Base-by-base conservation (phyloP, 2,797 vertebrate species). In the Melanogrammus aeglefinus region DNA sequence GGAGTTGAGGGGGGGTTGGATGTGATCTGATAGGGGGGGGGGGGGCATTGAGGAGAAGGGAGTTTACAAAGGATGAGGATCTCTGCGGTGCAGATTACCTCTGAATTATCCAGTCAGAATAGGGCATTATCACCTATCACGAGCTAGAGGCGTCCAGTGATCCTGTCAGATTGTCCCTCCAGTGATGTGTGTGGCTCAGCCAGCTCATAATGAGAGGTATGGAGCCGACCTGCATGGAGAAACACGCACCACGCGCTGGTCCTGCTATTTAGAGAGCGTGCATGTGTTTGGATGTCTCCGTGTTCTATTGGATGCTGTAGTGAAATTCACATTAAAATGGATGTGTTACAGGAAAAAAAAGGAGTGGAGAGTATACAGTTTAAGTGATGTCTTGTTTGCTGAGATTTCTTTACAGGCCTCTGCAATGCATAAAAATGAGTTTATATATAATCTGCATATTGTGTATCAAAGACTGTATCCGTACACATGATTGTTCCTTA, bases 41-140 rank as follows among this genome's bases (percentile, higher is more conserved):
- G 79, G 80, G 82, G 38, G 6, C 38, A 39, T 36, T 57, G 35
- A 12, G 16, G 57, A 21, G 57, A n/a, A 13, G 13, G 38, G 73
- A 63, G 66, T 6, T 18, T 69, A 76, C 83, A 81, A 82, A 21
- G 88, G 88, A 92, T 90, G 87, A 73, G 84, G 82, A 92, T 91
- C 89, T 91, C 85, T 80, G 82, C 78, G 47, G 88, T 86, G 81
- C 89, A 91, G 90, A 93, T 93, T 93, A 91, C 86, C 84, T 87
- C 89, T 81, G 80, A 83, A 93, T 93, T 91, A 93, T 92, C 92
- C 87, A 91, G 91, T 92, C 89, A 87, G 83, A 92, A 90, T 80
- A 79, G 84, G 77, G 90, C 88, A 91, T 91, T 89, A 92, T 92
- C 90, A 91, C 90, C 88, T 88, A 89, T 91, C 91, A 90, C 79